phyloP scores from a whole-genome alignment of 2,888 invertebrate genomes.

The Abscondita cerata region DNA sequence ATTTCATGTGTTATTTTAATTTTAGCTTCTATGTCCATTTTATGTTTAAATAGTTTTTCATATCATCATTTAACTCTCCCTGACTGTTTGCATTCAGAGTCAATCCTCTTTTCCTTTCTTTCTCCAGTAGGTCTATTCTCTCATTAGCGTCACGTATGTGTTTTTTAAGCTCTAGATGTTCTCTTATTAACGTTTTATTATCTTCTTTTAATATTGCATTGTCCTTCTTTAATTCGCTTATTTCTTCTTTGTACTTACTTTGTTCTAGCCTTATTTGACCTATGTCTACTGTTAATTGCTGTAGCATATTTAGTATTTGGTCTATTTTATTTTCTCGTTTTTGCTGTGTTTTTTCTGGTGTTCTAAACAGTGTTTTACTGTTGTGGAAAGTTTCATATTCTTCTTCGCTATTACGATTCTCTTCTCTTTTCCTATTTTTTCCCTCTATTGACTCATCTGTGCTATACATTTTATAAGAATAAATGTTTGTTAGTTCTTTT shows the following conservation, averaged over 20 bases:
- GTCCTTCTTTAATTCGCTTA: neutral
- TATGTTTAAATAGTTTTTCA: neutral
- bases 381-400: too few relatives aligned
- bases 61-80: neutral
- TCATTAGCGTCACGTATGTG: neutral
- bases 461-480: too few relatives aligned
- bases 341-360: too few relatives aligned
- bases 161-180: too few relatives aligned
- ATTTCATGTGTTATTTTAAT: too few relatives aligned
- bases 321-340: neutral
- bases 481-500: too few relatives aligned
- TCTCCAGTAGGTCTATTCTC: neutral
- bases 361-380: too few relatives aligned
- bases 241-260: too few relatives aligned
- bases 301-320: neutral
- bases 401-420: too few relatives aligned
- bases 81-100: neutral
- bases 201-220: neutral
- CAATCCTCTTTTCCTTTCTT: conserved; percentile 3
- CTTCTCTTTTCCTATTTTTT: too few relatives aligned
- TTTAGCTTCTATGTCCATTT: neutral
- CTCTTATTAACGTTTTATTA: neutral
- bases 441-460: too few relatives aligned
- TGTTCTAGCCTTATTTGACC: neutral
- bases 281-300: too few relatives aligned